These are phyloP conservation scores for Drosophila saltans DNA, from an alignment of 1,140 invertebrate genomes.

Conservation along the genomic window DNA sequence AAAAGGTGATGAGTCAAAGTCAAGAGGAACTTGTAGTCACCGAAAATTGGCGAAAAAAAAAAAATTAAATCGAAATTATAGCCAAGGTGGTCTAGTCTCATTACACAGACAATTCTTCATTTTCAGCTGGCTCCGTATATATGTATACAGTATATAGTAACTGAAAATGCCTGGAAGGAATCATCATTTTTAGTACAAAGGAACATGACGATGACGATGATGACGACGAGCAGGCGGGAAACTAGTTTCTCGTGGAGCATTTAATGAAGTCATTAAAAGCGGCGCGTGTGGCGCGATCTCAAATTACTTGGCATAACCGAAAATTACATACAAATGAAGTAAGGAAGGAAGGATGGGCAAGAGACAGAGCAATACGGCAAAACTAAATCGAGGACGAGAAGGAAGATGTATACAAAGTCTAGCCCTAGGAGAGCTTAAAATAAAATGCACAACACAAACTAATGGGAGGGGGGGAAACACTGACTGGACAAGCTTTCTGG, in stretches of 20 bases:
- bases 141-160: constrained; percentile 22
- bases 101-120: constrained; percentile 27
- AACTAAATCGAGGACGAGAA: constrained; percentile 3
- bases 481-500: constrained; percentile 64
- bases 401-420: not conserved
- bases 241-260: constrained; percentile 67
- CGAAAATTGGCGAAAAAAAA: not conserved
- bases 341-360: constrained; percentile 25
- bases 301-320: constrained; percentile 80
- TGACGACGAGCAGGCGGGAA: constrained; percentile 31
- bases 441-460: constrained; percentile 11
- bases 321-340: constrained; percentile 67
- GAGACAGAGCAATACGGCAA: not conserved
- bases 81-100: constrained; percentile 60
- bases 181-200: constrained; percentile 50
- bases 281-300: constrained; percentile 81
- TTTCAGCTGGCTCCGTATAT: constrained; percentile 54
- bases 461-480: constrained; percentile 17
- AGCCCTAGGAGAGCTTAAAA: constrained; percentile 16
- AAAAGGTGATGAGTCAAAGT: constrained; percentile 22
- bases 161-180: constrained; percentile 65
- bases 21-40: not conserved
- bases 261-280: constrained; percentile 82
- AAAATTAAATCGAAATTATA: constrained; percentile 2
- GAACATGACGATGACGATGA: constrained; percentile 18